These are phyloP conservation scores for Psophia crepitans DNA, from an alignment of 2,113 vertebrate genomes.

Conservation along the genomic window DNA sequence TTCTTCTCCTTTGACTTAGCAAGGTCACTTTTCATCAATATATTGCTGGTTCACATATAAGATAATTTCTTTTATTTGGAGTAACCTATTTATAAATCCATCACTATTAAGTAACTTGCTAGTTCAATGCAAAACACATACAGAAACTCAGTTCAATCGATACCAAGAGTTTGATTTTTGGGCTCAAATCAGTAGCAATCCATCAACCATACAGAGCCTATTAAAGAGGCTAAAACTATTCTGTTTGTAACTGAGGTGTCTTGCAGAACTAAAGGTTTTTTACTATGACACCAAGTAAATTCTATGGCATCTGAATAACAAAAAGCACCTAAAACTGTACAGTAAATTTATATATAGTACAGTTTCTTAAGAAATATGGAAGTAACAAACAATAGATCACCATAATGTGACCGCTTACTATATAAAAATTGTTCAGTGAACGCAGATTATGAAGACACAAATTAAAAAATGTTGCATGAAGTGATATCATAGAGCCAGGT, in stretches of 20 bases:
- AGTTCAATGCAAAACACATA: background rate
- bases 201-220: background rate
- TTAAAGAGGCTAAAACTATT: background rate
- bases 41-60: background rate
- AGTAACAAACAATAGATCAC: background rate
- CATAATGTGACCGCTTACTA: background rate
- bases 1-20: background rate
- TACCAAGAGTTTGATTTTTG: background rate
- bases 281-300: background rate
- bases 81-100: background rate
- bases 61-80: conserved; percentile 5
- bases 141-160: background rate
- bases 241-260: background rate
- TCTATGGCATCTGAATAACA: background rate
- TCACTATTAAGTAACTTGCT: conserved; percentile 18
- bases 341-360: background rate
- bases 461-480: background rate
- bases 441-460: background rate
- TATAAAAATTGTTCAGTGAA: background rate
- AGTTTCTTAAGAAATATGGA: background rate
- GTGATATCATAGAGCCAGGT: background rate
- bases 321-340: background rate
- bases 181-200: background rate
- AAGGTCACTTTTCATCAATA: conserved; percentile 29
- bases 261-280: background rate